phyloP scores from a whole-genome alignment of 2,888 invertebrate species.

The Pegoplata infirma region DNA sequence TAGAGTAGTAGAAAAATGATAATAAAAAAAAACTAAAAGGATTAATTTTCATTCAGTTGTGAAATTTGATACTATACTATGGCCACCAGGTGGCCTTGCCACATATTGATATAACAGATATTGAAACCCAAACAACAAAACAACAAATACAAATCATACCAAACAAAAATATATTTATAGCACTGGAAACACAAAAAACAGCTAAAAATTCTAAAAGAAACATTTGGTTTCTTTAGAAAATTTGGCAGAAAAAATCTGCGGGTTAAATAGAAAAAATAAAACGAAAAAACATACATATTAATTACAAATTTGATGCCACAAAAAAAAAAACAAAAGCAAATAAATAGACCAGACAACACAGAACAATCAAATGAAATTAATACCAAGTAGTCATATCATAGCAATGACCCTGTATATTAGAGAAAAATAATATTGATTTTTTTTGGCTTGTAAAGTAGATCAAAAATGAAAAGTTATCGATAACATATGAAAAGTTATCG shows the following conservation, averaged over 20 bases:
- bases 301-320: slow-evolving; percentile 29
- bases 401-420: slow-evolving; percentile 10
- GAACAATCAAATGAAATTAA: slow-evolving; percentile 29
- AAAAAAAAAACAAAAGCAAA: not conserved
- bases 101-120: slow-evolving; percentile 30
- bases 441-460: not conserved
- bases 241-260: slow-evolving; percentile 13
- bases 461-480: too few species aligned
- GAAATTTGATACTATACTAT: slow-evolving; percentile 39
- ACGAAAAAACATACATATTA: slow-evolving; percentile 24
- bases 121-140: slow-evolving; percentile 16
- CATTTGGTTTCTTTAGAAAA: slow-evolving; percentile 17
- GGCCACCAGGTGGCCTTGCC: slow-evolving; percentile 58
- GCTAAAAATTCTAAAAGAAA: slow-evolving; percentile 22
- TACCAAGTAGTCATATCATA: not conserved
- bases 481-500: too few species aligned
- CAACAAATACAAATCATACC: too few species aligned
- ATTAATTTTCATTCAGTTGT: slow-evolving; percentile 41
- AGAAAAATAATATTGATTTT: not conserved
- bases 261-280: slow-evolving; percentile 16
- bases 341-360: slow-evolving; percentile 14
- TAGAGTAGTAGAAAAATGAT: not conserved
- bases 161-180: slow-evolving; percentile 11
- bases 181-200: slow-evolving; percentile 1
- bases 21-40: slow-evolving; percentile 22